Conservation (phyloP, 92 coral and sea anemone species). For the Isaurus tuberculatus region DNA sequence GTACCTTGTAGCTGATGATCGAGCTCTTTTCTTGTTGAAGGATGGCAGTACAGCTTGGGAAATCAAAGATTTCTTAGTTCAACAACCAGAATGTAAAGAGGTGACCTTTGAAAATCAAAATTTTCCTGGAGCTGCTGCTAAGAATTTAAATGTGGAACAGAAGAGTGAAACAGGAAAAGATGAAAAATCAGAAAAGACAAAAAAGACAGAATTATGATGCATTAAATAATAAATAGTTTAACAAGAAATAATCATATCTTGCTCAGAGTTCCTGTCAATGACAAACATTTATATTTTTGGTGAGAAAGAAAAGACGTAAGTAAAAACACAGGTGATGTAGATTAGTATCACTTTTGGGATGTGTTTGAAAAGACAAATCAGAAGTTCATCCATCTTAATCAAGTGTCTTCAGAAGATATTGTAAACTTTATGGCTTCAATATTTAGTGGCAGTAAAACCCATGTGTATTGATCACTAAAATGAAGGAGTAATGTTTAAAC, state of each 20-base stretch:
- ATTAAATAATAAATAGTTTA: not conserved
- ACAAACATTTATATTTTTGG: not conserved
- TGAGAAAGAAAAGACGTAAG: too few relatives aligned
- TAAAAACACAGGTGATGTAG: too few relatives aligned
- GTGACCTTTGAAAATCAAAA: constrained; percentile 99
- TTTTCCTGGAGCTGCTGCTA: constrained; percentile 86
- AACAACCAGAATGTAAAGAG: constrained; percentile 92
- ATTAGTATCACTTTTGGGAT: too few relatives aligned
- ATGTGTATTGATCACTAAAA: too few relatives aligned
- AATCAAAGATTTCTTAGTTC: constrained; percentile 84
- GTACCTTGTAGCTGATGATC: constrained; percentile 89
- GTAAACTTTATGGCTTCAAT: too few relatives aligned
- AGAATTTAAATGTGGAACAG: constrained; percentile 36
- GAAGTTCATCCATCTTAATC: too few relatives aligned
- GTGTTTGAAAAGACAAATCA: too few relatives aligned
- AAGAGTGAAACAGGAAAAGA: constrained; percentile 64
- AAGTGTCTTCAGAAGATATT: too few relatives aligned
- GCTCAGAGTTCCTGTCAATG: too few relatives aligned
- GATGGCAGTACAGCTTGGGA: constrained; percentile 99
- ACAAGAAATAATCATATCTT: not conserved
- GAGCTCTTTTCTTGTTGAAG: constrained; percentile 82
- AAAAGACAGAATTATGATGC: constrained; percentile 9
- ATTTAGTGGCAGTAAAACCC: too few relatives aligned
- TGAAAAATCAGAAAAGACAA: not conserved
- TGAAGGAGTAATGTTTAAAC: too few relatives aligned